Evolutionary conservation across 2,113 vertebrate genomes (phyloP).

Genomic region (Hemicordylus capensis): DNA sequence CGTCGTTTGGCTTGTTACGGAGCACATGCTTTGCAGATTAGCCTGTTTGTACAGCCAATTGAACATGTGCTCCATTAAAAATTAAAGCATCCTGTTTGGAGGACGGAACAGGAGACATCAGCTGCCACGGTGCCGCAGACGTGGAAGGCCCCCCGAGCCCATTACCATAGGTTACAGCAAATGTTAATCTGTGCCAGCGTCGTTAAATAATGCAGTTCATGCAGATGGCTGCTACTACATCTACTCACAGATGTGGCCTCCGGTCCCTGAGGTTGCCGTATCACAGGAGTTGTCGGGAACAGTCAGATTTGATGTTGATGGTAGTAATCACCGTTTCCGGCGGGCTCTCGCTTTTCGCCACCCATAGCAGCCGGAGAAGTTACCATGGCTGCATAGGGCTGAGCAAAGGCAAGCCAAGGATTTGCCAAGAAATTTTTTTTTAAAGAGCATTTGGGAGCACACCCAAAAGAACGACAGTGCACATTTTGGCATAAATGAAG

Average conservation of each 20-base stretch:
- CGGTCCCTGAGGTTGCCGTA: constrained; percentile 78
- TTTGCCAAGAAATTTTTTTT: constrained; percentile 14
- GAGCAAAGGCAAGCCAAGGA: not conserved
- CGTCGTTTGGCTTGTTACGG: constrained; percentile 79
- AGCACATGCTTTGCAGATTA: constrained; percentile 92
- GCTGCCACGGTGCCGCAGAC: constrained; percentile 84
- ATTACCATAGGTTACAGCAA: constrained; percentile 90
- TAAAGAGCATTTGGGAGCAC: not conserved
- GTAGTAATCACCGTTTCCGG: constrained; percentile 71
- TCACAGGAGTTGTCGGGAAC: constrained; percentile 78
- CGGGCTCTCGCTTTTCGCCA: constrained; percentile 25
- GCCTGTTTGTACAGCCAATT: constrained; percentile 90
- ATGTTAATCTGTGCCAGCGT: constrained; percentile 86
- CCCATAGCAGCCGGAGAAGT: constrained; percentile 45
- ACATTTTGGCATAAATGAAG: not conserved
- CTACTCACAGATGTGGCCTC: constrained; percentile 83
- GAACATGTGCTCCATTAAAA: constrained; percentile 92
- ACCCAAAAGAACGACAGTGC: constrained; percentile 1
- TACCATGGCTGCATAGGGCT: not conserved
- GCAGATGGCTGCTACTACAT: constrained; percentile 84
- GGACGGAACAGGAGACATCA: constrained; percentile 85
- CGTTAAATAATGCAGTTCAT: constrained; percentile 90
- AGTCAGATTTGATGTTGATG: constrained; percentile 75
- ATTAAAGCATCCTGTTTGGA: constrained; percentile 89
- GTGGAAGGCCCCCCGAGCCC: constrained; percentile 84